A percentile compares a stretch with the other conserved stretches of the same genome.
These are phyloP conservation scores for Mesopsocus fuscifrons DNA, from an alignment of 2,888 invertebrate genomes.

Conservation along the genomic window DNA sequence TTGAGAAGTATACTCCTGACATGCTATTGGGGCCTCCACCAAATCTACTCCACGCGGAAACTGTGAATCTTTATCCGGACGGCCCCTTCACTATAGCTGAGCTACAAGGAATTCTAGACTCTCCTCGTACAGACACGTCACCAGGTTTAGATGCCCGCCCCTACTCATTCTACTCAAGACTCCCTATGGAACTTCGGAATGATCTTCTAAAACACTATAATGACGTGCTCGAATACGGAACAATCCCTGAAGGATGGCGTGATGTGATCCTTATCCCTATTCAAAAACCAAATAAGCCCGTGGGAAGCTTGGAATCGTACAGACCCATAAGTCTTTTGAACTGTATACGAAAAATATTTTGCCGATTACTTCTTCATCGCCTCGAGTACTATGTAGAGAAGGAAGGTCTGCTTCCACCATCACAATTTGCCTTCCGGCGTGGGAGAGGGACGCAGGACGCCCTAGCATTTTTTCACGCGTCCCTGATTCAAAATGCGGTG, in stretches of 20 bases:
- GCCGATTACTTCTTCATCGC: slow-evolving; percentile 11
- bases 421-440: slow-evolving; percentile 13
- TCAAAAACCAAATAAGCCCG: slow-evolving; percentile 11
- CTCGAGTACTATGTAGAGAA: slow-evolving; percentile 13
- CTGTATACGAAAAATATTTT: slow-evolving; percentile 13
- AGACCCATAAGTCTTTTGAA: slow-evolving; percentile 13
- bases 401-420: slow-evolving; percentile 6
- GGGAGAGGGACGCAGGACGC: slow-evolving; percentile 10
- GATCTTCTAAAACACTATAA: slow-evolving; percentile 10
- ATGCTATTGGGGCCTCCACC: background rate
- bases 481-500: slow-evolving; percentile 8
- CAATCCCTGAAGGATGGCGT: slow-evolving; percentile 8
- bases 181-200: slow-evolving; percentile 4
- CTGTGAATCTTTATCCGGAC: background rate
- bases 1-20: background rate
- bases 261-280: slow-evolving; percentile 11
- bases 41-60: too few relatives aligned
- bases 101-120: slow-evolving; percentile 1
- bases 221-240: background rate
- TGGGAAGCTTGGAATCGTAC: slow-evolving; percentile 10
- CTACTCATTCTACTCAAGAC: slow-evolving; percentile 11
- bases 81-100: background rate
- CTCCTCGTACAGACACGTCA: slow-evolving; percentile 5
- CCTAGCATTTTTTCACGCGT: slow-evolving; percentile 5
- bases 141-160: slow-evolving; percentile 12